Evolutionary conservation across 2,888 invertebrate species (phyloP).

Genomic region (Drosophila macrospina): DNA sequence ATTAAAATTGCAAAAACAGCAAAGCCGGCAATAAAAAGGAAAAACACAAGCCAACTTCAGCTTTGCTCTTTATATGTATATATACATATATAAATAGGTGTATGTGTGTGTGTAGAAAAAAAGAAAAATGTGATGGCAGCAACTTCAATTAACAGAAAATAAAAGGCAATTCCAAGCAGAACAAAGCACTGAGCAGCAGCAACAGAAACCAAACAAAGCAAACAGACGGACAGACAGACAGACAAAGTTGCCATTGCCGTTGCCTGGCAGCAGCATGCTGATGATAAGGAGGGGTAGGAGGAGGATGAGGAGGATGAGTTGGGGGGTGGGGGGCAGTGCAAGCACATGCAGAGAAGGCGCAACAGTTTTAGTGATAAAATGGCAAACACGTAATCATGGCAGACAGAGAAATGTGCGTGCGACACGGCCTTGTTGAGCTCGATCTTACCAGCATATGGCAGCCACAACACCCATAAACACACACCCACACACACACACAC

Average conservation of each 20-base stretch:
- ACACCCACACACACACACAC: conserved; percentile 8
- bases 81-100: conserved; percentile 17
- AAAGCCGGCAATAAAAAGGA: conserved; percentile 63
- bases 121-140: conserved; percentile 72
- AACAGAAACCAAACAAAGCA: conserved; percentile 61
- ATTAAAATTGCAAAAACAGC: conserved; percentile 79
- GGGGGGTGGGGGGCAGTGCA: not conserved
- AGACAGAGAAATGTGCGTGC: conserved; percentile 73
- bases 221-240: conserved; percentile 37
- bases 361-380: conserved; percentile 77
- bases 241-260: conserved; percentile 53
- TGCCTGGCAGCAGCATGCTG: conserved; percentile 22
- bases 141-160: conserved; percentile 79
- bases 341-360: conserved; percentile 67
- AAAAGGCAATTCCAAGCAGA: conserved; percentile 76
- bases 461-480: conserved; percentile 3
- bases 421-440: conserved; percentile 17
- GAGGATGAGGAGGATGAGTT: not conserved
- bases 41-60: conserved; percentile 30
- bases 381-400: conserved; percentile 73
- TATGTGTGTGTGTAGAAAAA: conserved; percentile 25
- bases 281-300: not conserved
- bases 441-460: conserved; percentile 14
- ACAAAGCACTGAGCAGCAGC: conserved; percentile 62
- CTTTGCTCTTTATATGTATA: conserved; percentile 4